Percentiles rank a stretch among this genome's conserved stretches.
Conservation (phyloP, 2,888 invertebrate species). For the Lomographa bimaculata region DNA sequence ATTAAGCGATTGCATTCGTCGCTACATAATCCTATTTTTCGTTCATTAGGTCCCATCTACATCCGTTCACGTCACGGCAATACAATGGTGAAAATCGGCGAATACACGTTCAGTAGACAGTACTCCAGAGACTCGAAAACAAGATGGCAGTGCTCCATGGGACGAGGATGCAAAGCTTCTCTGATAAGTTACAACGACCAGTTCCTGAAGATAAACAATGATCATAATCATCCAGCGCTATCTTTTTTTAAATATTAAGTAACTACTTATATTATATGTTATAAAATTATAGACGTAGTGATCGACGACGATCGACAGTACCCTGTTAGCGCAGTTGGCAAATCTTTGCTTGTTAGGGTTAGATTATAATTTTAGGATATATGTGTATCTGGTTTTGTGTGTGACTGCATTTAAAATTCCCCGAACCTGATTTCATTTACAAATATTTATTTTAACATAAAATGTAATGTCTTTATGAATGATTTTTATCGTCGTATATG, state of each 20-base stretch:
- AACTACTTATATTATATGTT: neutral
- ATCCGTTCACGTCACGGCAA: constrained; percentile 25
- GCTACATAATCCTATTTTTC: too few species aligned
- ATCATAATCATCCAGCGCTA: constrained; percentile 16
- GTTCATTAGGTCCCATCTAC: constrained; percentile 1
- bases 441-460: too few species aligned
- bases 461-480: too few species aligned
- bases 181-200: neutral
- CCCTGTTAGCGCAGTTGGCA: too few species aligned
- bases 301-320: neutral
- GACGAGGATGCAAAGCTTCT: constrained; percentile 21
- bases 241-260: neutral
- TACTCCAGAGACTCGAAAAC: constrained; percentile 18
- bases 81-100: constrained; percentile 25
- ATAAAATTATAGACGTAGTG: neutral
- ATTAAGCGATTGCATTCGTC: too few species aligned
- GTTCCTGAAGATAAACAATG: constrained; percentile 4
- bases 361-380: too few species aligned
- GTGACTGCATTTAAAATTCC: too few species aligned
- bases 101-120: constrained; percentile 30
- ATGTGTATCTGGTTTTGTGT: too few species aligned
- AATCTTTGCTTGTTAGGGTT: too few species aligned
- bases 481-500: too few species aligned
- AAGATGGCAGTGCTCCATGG: constrained; percentile 30
- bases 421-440: too few species aligned